A percentile compares a stretch with the other conserved stretches of the same genome.
Conservation (phyloP, 2,113 vertebrate species). For the Gnathonemus echidnorhynchus region DNA sequence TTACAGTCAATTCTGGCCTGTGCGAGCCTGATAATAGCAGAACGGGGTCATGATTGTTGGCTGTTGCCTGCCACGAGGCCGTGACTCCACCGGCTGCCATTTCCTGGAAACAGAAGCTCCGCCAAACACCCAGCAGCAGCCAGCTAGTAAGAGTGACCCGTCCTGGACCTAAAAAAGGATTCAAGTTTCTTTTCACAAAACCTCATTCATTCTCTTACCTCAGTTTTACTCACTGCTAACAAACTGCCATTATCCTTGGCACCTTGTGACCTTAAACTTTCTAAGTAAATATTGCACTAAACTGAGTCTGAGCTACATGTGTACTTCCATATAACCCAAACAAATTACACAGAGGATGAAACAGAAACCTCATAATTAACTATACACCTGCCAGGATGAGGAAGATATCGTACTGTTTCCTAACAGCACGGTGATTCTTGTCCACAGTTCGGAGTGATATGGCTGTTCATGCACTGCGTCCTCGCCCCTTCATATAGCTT, state of each 20-base stretch:
- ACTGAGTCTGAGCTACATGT: background rate
- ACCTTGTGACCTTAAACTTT: background rate
- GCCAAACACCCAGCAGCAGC: background rate
- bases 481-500: background rate
- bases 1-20: slow-evolving; percentile 57
- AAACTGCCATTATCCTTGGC: background rate
- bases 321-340: background rate
- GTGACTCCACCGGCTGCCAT: background rate
- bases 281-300: background rate
- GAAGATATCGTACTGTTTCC: background rate
- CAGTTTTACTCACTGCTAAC: background rate
- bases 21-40: slow-evolving; percentile 55
- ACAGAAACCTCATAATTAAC: background rate
- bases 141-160: background rate
- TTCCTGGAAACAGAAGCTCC: background rate
- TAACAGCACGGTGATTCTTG: background rate
- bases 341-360: background rate
- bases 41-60: slow-evolving; percentile 28
- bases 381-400: background rate
- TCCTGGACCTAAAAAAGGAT: background rate
- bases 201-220: background rate
- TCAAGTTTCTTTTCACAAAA: background rate
- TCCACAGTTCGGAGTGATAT: background rate
- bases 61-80: slow-evolving; percentile 10
- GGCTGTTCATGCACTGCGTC: background rate